Conservation (phyloP, 2,797 vertebrate genomes). For the Dendrocincla tyrannina region DNA sequence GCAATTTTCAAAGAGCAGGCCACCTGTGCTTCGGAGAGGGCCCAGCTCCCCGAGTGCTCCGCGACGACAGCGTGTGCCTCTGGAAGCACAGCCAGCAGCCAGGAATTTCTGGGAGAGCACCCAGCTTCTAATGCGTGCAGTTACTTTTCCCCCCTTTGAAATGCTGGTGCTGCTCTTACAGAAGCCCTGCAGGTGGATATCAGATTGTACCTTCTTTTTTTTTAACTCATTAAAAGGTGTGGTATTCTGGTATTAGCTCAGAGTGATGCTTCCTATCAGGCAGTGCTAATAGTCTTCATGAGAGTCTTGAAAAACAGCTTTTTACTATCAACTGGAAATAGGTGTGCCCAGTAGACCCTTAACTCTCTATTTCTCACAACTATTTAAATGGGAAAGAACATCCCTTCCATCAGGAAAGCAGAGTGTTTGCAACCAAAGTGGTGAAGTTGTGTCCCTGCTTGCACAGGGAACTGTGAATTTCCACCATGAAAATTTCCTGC, state of each 20-base stretch:
- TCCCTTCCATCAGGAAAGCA: neutral
- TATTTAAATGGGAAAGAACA: neutral
- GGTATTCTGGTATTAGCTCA: neutral
- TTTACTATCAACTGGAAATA: conserved; percentile 17
- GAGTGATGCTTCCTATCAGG: neutral
- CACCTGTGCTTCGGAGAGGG: conserved; percentile 74
- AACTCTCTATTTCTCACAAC: neutral
- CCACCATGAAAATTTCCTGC: neutral
- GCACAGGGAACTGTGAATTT: neutral
- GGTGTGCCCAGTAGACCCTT: neutral
- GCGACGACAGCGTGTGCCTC: neutral
- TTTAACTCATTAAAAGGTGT: conserved; percentile 9
- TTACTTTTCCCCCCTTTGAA: conserved; percentile 59
- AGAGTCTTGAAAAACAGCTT: neutral
- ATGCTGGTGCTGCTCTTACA: conserved; percentile 53
- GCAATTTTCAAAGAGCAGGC: conserved; percentile 68
- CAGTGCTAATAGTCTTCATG: neutral
- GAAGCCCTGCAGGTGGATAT: conserved; percentile 67
- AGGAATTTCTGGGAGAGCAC: conserved; percentile 53
- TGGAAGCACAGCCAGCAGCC: conserved; percentile 55
- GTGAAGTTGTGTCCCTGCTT: neutral
- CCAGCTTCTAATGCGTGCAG: conserved; percentile 37
- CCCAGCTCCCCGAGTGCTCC: neutral
- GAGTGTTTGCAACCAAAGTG: neutral
- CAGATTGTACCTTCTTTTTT: neutral